phyloP scores from a whole-genome alignment of 2,113 vertebrate species.

The Pavo muticus region DNA sequence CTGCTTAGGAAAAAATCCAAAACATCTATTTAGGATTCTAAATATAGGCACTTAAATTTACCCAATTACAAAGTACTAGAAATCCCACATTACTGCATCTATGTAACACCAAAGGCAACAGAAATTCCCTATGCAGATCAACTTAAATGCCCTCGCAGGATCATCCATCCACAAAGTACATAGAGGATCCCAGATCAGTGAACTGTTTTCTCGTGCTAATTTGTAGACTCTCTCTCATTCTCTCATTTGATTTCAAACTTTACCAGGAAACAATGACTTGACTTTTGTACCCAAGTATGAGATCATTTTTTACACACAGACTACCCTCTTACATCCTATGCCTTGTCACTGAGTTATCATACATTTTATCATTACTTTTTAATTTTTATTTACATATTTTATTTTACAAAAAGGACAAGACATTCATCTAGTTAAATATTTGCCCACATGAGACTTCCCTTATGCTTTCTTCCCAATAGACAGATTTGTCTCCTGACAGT shows the following conservation, averaged over 20 bases:
- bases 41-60: constrained; percentile 52
- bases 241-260: background rate
- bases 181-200: background rate
- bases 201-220: background rate
- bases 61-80: constrained; percentile 50
- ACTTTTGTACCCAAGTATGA: background rate
- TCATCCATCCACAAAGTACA: background rate
- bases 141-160: background rate
- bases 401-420: background rate
- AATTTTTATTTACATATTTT: background rate
- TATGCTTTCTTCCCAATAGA: background rate
- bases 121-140: background rate
- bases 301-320: background rate
- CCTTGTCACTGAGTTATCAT: background rate
- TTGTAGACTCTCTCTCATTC: background rate
- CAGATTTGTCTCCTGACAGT: background rate
- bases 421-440: background rate
- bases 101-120: constrained; percentile 16
- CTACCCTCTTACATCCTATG: background rate
- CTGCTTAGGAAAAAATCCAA: constrained; percentile 60
- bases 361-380: background rate
- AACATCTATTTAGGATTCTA: constrained; percentile 47
- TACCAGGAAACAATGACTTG: background rate
- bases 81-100: constrained; percentile 4
- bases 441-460: background rate